Evolutionary conservation across 2,113 vertebrate species (phyloP).

Genomic region (Ia io): DNA sequence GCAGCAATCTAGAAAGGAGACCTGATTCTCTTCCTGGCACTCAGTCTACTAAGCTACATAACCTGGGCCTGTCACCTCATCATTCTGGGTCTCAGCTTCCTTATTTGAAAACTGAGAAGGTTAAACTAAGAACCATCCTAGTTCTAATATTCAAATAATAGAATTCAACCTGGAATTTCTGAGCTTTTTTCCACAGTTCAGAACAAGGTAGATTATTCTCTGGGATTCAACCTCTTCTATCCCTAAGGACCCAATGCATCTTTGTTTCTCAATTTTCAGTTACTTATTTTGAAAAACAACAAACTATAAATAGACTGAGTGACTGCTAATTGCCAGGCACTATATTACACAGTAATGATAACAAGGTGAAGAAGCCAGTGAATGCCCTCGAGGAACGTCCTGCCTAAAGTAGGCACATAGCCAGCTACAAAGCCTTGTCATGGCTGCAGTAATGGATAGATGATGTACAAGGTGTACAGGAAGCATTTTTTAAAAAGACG

Average conservation of each 20-base stretch:
- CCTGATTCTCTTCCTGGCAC: background rate
- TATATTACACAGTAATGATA: background rate
- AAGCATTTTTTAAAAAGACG: background rate
- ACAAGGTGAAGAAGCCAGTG: background rate
- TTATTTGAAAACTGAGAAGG: background rate
- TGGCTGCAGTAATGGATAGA: background rate
- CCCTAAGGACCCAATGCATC: background rate
- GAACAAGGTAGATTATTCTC: background rate
- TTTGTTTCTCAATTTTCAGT: background rate
- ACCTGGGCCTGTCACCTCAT: background rate
- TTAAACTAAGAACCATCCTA: background rate
- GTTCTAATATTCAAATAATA: background rate
- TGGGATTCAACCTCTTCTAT: background rate
- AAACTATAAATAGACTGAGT: background rate
- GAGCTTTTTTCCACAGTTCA: background rate
- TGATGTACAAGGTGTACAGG: background rate
- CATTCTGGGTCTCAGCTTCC: background rate
- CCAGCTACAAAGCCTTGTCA: background rate
- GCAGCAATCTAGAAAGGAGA: background rate
- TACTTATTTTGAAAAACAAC: background rate
- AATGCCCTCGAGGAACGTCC: background rate
- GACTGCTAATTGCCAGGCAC: background rate
- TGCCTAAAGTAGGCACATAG: background rate
- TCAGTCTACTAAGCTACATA: background rate
- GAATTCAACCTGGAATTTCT: background rate